These are phyloP conservation scores for Ridgeia piscesae DNA, from an alignment of 1,140 invertebrate species.

Conservation along the genomic window DNA sequence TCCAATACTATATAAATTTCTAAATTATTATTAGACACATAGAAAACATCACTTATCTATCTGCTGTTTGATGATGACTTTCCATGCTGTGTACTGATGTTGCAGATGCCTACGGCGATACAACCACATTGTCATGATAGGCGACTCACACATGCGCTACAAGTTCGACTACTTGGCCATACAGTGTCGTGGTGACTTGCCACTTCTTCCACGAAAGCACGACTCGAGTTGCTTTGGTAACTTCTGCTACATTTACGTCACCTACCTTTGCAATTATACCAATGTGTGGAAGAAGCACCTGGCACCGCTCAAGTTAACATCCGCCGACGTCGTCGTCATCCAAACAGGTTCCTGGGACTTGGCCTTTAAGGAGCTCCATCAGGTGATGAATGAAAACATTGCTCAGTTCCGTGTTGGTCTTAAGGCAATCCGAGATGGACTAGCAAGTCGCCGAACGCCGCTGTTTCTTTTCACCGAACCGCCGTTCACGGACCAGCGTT, in stretches of 20 bases:
- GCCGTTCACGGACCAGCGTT: neutral
- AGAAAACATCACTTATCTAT: too few relatives aligned
- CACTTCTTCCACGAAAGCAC: neutral
- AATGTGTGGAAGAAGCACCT: neutral
- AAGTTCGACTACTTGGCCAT: neutral
- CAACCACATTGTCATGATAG: neutral
- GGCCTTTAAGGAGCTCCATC: neutral
- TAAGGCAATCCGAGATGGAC: neutral
- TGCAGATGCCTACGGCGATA: neutral
- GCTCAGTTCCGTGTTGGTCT: neutral
- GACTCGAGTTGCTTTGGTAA: neutral
- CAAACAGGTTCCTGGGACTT: neutral
- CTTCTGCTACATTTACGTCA: neutral
- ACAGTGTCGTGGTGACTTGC: neutral
- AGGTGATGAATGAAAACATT: neutral
- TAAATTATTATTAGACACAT: too few relatives aligned
- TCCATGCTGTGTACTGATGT: too few relatives aligned
- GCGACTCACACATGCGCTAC: neutral
- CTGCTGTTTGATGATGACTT: too few relatives aligned
- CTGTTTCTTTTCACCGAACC: neutral
- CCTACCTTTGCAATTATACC: neutral
- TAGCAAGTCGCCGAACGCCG: neutral
- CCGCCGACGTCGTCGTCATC: neutral
- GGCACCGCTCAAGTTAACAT: neutral
- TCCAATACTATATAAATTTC: too few relatives aligned